Percentiles rank a stretch among this genome's conserved stretches.
Evolutionary conservation across 2,888 invertebrate genomes (phyloP).

Genomic region (Leistus spinibarbis): DNA sequence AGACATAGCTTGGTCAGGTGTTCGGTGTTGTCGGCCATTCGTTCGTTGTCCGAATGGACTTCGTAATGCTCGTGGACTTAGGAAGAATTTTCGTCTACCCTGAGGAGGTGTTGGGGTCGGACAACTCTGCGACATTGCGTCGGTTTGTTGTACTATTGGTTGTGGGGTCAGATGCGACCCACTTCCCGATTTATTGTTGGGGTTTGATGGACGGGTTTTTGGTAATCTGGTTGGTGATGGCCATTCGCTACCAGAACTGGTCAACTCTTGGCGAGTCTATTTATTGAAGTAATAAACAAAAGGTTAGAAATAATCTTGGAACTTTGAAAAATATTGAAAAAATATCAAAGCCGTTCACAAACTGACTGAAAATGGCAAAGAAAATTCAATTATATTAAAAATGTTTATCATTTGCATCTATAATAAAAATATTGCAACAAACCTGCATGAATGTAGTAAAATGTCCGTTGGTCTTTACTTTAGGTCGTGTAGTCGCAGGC

Average conservation of each 20-base stretch:
- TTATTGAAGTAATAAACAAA: background rate
- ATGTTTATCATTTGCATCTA: background rate
- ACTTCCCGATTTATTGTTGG: conserved; percentile 47
- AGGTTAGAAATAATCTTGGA: background rate
- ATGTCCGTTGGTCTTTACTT: conserved; percentile 71
- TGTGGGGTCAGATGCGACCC: conserved; percentile 11
- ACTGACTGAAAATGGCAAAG: too few relatives aligned
- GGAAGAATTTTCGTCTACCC: conserved; percentile 76
- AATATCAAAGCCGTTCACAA: too few relatives aligned
- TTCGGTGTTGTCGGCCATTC: conserved; percentile 50
- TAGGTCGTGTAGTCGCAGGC: conserved; percentile 55
- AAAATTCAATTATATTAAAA: background rate
- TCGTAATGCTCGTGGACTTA: conserved; percentile 79
- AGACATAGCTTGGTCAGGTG: conserved; percentile 72
- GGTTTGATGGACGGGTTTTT: conserved; percentile 65
- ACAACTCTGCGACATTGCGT: conserved; percentile 74
- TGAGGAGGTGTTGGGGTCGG: conserved; percentile 86
- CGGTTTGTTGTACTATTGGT: conserved; percentile 54
- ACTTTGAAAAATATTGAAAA: too few relatives aligned
- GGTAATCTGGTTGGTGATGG: conserved; percentile 65
- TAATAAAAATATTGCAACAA: conserved; percentile 45
- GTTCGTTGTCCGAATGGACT: conserved; percentile 73
- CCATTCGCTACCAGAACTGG: conserved; percentile 47
- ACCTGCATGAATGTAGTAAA: conserved; percentile 71
- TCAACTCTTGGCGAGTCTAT: conserved; percentile 41